Conservation (phyloP, 2,797 vertebrate species). For the Iguana delicatissima region DNA sequence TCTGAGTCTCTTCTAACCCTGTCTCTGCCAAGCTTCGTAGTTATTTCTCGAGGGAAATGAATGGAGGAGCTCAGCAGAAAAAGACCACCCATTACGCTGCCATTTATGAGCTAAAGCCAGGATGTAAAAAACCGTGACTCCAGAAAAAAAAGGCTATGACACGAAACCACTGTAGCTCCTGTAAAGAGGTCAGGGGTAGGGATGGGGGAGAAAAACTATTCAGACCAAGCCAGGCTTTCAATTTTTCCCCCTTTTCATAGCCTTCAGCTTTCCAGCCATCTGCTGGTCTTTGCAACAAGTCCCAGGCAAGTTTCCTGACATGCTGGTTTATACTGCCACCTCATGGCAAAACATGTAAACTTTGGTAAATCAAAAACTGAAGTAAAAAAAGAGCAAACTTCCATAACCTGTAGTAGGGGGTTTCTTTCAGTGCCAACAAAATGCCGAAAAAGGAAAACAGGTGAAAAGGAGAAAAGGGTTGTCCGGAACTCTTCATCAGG, state of each 20-base stretch:
- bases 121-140: slow-evolving; percentile 58
- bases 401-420: not conserved
- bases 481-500: not conserved
- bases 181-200: slow-evolving; percentile 24
- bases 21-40: slow-evolving; percentile 61
- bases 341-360: slow-evolving; percentile 53
- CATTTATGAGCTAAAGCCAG: slow-evolving; percentile 64
- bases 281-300: slow-evolving; percentile 1
- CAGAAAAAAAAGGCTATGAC: slow-evolving; percentile 67
- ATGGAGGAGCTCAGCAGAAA: slow-evolving; percentile 53
- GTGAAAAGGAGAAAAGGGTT: not conserved
- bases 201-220: slow-evolving; percentile 60
- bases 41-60: slow-evolving; percentile 73
- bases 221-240: slow-evolving; percentile 68
- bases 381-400: not conserved
- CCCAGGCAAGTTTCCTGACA: slow-evolving; percentile 52
- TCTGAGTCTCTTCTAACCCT: slow-evolving; percentile 1
- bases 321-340: slow-evolving; percentile 73
- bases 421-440: not conserved
- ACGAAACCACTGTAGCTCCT: slow-evolving; percentile 69
- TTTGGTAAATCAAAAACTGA: not conserved
- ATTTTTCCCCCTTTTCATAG: slow-evolving; percentile 38
- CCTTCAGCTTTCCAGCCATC: slow-evolving; percentile 40
- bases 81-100: slow-evolving; percentile 81
- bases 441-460: not conserved